Base-by-base conservation (phyloP, 2,888 invertebrate species). In the Agriotes lineatus region DNA sequence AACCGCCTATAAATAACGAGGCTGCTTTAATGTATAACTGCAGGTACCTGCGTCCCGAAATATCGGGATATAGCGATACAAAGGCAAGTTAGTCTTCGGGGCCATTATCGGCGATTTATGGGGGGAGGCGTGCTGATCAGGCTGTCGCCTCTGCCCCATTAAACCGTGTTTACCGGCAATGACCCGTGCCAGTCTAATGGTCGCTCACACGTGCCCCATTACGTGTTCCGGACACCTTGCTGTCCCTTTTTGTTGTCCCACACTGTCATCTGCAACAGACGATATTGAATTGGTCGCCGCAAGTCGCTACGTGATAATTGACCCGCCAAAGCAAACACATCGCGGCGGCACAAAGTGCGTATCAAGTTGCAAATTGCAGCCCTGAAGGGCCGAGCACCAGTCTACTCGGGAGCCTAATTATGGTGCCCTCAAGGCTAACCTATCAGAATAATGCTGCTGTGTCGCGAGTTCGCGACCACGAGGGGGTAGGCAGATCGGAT, bases 131-230 rank as follows among this genome's bases (percentile, higher is more conserved):
- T 66, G 69, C 69, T 69, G 74, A 74, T 75, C 72, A 68, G 72
- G 73, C 72, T 72, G 74, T 74, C 74, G 76, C 76, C 76, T 75
- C 72, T 76, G 76, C 74, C 70, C 74, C 75, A 76, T 76, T 76
- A 75, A 71, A 69, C 71, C 74, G 72, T 76, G 74, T 76, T 74
- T 76, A 75, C 73, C 74, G 74, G 74, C 73, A 75, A 76, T 76
- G 76, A 75, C 76, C 76, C 75, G 72, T 74, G 71, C 69, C 70
- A 72, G 60, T 73, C 73, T 75, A 74, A 76, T 75, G 75, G 75
- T 71, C 62, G 69, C 67, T 72, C 75, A 68, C 75, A 74, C 74
- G 74, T 71, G 73, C 64, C 69, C 62, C 57, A 63, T 63, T 63
- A 52, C 62, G 58, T 45, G 66, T 68, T 60, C 56, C 60, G 48